Conservation (phyloP, 37 sponge, comb jelly and placozoan genomes). For the Amphimedon queenslandica region DNA sequence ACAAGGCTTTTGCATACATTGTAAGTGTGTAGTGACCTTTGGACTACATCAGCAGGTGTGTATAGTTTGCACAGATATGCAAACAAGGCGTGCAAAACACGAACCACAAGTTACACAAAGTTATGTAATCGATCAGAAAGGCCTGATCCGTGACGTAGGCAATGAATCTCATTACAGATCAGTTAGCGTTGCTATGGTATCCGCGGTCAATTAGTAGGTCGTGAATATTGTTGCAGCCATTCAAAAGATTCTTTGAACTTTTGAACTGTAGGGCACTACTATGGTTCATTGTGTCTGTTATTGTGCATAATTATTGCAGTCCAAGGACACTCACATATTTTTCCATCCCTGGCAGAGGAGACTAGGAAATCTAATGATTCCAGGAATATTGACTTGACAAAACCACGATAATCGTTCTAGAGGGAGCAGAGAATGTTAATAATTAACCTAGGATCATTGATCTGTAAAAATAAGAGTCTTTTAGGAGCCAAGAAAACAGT, state of each 20-base stretch:
- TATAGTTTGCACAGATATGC: too few species aligned
- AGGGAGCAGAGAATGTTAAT: neutral
- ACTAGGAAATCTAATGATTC: slow-evolving; percentile 61
- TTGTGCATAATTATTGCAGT: neutral
- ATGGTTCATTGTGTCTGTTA: too few species aligned
- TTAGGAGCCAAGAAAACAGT: neutral
- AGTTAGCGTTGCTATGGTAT: neutral
- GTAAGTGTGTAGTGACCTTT: too few species aligned
- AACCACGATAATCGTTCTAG: slow-evolving; percentile 33
- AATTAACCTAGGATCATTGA: neutral
- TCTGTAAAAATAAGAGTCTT: neutral
- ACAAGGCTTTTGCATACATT: too few species aligned
- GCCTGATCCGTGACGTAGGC: neutral
- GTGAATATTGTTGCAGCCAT: too few species aligned
- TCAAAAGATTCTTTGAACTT: neutral
- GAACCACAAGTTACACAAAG: too few species aligned
- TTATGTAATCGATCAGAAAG: neutral
- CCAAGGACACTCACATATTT: slow-evolving; percentile 46
- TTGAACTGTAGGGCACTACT: neutral
- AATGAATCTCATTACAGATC: neutral
- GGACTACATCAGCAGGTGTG: too few species aligned
- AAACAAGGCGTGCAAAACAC: too few species aligned
- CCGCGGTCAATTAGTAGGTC: too few species aligned
- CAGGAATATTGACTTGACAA: slow-evolving; percentile 51
- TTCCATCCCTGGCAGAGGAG: slow-evolving; percentile 60